These are phyloP conservation scores for Hyperopisus bebe DNA, from an alignment of 2,113 vertebrate species.

Conservation along the genomic window DNA sequence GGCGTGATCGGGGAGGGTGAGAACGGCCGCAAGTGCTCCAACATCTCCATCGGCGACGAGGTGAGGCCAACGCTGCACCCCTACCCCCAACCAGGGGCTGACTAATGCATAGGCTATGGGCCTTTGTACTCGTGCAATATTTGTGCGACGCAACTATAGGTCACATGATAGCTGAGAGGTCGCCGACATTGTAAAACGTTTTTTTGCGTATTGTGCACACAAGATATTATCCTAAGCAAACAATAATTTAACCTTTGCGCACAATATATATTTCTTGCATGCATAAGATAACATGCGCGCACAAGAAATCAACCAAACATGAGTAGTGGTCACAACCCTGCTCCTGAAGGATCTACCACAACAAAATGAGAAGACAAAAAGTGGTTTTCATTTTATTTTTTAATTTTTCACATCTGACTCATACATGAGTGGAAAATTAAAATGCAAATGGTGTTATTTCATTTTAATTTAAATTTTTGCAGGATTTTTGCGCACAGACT, in stretches of 20 bases:
- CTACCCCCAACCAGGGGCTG: background rate
- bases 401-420: too few species aligned
- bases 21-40: slow-evolving; percentile 87
- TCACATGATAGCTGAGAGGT: background rate
- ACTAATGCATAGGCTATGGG: background rate
- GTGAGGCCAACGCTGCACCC: slow-evolving; percentile 44
- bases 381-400: too few species aligned
- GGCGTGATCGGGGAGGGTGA: slow-evolving; percentile 79
- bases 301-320: too few species aligned
- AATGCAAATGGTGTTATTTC: too few species aligned
- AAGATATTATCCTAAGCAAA: background rate
- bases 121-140: background rate
- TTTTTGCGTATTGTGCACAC: background rate
- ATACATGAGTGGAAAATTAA: too few species aligned
- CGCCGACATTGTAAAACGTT: background rate
- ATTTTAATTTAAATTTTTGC: too few species aligned
- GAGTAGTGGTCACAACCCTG: too few species aligned
- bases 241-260: background rate
- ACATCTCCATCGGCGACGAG: slow-evolving; percentile 96
- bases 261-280: background rate
- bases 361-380: too few species aligned
- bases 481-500: too few species aligned
- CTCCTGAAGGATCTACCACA: too few species aligned
- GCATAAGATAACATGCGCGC: background rate
- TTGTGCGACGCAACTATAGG: background rate